Percentiles rank a stretch among this genome's conserved stretches.
Conservation (phyloP, 2,113 vertebrate species). For the Anguilla japonica region DNA sequence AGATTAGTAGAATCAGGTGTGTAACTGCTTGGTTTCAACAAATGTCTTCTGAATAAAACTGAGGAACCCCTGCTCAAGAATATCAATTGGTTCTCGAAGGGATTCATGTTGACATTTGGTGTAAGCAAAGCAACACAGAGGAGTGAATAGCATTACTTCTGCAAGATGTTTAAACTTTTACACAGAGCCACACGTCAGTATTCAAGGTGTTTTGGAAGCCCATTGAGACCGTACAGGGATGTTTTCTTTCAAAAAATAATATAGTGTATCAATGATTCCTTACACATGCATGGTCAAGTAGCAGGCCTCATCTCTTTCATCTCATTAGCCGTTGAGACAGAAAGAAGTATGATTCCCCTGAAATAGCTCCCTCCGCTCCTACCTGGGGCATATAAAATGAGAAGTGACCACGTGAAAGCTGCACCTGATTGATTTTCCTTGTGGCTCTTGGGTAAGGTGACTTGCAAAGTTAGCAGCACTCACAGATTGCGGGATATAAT, state of each 20-base stretch:
- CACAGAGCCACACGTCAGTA: background rate
- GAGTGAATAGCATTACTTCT: background rate
- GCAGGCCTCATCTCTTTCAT: slow-evolving; percentile 76
- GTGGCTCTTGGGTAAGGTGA: slow-evolving; percentile 36
- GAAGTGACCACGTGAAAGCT: slow-evolving; percentile 50
- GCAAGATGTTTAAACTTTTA: background rate
- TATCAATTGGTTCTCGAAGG: no score
- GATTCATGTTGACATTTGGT: no score
- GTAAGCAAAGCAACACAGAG: background rate
- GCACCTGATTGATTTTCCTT: slow-evolving; percentile 51
- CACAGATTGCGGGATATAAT: slow-evolving; percentile 25
- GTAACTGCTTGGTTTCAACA: no score
- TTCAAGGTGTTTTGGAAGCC: slow-evolving; percentile 16
- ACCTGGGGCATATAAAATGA: slow-evolving; percentile 55
- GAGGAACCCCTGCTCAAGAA: no score
- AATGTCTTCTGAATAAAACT: no score
- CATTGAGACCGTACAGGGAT: slow-evolving; percentile 11
- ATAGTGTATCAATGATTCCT: slow-evolving; percentile 63
- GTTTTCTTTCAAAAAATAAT: slow-evolving; percentile 22
- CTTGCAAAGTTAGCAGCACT: slow-evolving; percentile 1
- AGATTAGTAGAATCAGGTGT: no score
- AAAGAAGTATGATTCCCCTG: slow-evolving; percentile 68
- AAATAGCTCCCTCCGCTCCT: slow-evolving; percentile 68
- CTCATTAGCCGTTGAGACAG: slow-evolving; percentile 80
- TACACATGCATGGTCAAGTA: slow-evolving; percentile 79